Base-by-base conservation (phyloP, 2,797 vertebrate genomes). In the Tachyglossus aculeatus region DNA sequence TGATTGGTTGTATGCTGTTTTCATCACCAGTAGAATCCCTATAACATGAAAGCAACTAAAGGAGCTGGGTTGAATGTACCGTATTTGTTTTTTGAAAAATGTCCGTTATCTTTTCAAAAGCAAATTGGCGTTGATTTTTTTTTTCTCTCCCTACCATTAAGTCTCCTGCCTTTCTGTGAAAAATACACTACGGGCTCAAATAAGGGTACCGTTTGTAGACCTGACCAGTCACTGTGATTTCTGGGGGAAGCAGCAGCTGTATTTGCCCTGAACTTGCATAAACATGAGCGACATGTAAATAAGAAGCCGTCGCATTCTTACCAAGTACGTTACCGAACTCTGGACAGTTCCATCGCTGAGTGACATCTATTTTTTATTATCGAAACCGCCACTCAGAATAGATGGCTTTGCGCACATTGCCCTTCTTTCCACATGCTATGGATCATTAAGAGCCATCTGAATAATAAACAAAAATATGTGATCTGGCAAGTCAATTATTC, bases 11-110 rank as follows among this genome's bases (percentile, higher is more conserved):
- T 73, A 65, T 9, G 3, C 74, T 48, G 6, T 89, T 92, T 91
- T 91, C 88, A 90, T 93, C 90, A 90, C 81, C 6, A 31, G 73
- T 70, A 91, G 87, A 90, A 90, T 90, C 85, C 83, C 83, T 89
- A 73, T 87, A 91, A 83, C 74, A 83, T 78, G 73, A 85, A 89
- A 89, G 74, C 64, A 63, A 60, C 74, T 86, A 63, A 85, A 89
- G 48, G 39, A 77, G 19, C 64, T 77, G 52, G 75, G 64, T 14
- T 73, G 72, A 87, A 86, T 41, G 9, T 67, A 67, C 34, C 60
- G 63, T 78, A 69, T 81, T 82, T 84, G 64, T 66, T 78, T 83
- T 78, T 73, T 55, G 10, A 73, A 87, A 85, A 88, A 82, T 71
- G 62, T 25, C 1, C n/a, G 34, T 67, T 82, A 53, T 81, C 51